These are phyloP conservation scores for Cydia pomonella DNA, from an alignment of 1,140 invertebrate species.

Conservation along the genomic window DNA sequence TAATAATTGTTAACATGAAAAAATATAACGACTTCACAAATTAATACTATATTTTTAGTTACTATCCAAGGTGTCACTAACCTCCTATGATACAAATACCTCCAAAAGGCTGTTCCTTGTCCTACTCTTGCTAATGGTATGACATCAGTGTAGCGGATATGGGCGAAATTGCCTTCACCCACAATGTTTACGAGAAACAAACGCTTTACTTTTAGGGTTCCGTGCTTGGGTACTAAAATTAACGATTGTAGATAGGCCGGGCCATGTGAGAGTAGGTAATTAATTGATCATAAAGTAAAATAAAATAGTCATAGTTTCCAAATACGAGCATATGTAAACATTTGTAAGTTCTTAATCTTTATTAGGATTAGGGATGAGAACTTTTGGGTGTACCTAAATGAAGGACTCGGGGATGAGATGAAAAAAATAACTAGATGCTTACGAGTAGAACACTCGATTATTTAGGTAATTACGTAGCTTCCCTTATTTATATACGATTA, in stretches of 20 bases:
- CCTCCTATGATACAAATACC: slow-evolving; percentile 36
- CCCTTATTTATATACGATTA: too few species aligned
- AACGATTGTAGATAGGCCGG: background rate
- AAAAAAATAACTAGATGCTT: too few species aligned
- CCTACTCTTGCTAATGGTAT: slow-evolving; percentile 51
- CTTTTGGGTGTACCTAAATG: too few species aligned
- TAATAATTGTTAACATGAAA: too few species aligned
- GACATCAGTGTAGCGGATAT: slow-evolving; percentile 69
- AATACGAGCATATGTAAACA: too few species aligned
- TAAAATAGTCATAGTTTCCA: too few species aligned
- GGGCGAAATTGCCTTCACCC: slow-evolving; percentile 71
- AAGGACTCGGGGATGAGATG: too few species aligned
- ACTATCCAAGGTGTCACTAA: background rate
- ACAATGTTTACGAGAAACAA: slow-evolving; percentile 48
- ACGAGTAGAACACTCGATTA: too few species aligned
- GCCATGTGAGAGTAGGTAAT: too few species aligned
- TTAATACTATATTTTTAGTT: background rate
- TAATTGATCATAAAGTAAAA: background rate
- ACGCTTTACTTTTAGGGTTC: slow-evolving; percentile 38
- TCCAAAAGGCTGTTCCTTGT: slow-evolving; percentile 55
- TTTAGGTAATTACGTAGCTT: too few species aligned
- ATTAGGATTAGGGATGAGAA: too few species aligned
- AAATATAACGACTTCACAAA: background rate
- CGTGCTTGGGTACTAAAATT: background rate
- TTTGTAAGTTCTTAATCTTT: too few species aligned